Evolutionary conservation across 2,888 invertebrate genomes (phyloP).

Genomic region (Noctua fimbriata): DNA sequence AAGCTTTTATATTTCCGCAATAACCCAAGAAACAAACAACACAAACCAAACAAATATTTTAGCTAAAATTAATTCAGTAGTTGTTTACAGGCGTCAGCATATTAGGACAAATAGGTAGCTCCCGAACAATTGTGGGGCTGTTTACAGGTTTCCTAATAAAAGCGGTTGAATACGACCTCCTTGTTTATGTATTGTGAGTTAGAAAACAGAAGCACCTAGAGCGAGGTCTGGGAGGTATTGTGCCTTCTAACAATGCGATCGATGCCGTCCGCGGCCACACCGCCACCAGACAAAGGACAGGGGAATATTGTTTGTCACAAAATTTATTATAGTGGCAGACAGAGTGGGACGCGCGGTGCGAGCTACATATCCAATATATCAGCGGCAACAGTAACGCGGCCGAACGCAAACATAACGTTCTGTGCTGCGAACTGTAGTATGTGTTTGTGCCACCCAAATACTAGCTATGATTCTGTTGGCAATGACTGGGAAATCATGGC

Average conservation of each 20-base stretch:
- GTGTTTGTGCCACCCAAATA: constrained; percentile 43
- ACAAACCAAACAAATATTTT: constrained; percentile 43
- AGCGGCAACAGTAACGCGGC: constrained; percentile 66
- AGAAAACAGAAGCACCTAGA: constrained; percentile 68
- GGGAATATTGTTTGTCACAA: constrained; percentile 89
- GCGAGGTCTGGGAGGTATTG: constrained; percentile 75
- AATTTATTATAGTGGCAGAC: constrained; percentile 87
- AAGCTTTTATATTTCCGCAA: constrained; percentile 30
- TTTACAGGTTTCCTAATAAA: constrained; percentile 62
- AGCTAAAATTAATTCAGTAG: constrained; percentile 49
- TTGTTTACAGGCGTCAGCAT: constrained; percentile 49
- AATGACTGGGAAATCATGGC: constrained; percentile 10
- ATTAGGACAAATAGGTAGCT: constrained; percentile 55
- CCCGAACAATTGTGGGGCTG: constrained; percentile 52
- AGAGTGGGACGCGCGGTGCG: constrained; percentile 70
- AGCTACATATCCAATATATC: constrained; percentile 83
- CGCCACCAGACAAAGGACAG: constrained; percentile 83
- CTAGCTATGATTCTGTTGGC: constrained; percentile 4
- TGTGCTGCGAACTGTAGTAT: constrained; percentile 40
- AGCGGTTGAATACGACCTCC: constrained; percentile 58
- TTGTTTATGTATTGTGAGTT: constrained; percentile 65
- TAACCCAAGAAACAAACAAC: constrained; percentile 34
- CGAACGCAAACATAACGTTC: constrained; percentile 81
- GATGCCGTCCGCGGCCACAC: constrained; percentile 77
- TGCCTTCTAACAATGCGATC: constrained; percentile 73